Evolutionary conservation across 2,888 invertebrate species (phyloP), one percentile per base, ranked within the genome.

Genomic region (Ophion slaviceki): DNA sequence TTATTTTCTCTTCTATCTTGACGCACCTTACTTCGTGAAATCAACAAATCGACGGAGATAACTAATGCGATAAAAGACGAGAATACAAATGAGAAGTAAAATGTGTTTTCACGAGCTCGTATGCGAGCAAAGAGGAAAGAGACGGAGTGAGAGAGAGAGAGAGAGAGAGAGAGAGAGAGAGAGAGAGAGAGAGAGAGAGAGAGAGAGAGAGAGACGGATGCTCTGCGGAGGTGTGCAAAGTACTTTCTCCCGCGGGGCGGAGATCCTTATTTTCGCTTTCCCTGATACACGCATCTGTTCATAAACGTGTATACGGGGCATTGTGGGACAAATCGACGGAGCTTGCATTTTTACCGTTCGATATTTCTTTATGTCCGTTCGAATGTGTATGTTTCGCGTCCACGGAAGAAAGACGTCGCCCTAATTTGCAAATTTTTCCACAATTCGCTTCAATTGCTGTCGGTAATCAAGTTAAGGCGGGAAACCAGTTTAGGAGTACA

Each of bases 191-290:
- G 86, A 57, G 45, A 20, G 78, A 36, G n/a, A 45, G 67, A 77
- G 79, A 81, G 28, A 66, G 17, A 40, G 79, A 36, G 11, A 45
- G 62, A 77, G 79, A 81, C 59, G 70, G 70, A 24, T 20, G 71
- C 36, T 80, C 28, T 77, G 67, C 80, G 79, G 87, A 88, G 86
- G 86, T 86, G 88, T 75, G 75, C 84, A 76, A 90, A 90, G 89
- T 91, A 92, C 92, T 92, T 92, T 92, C 92, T 91, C 92, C 84
- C 88, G 84, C 79, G 86, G 79, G 80, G 86, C 89, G 86, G 89
- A 88, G 88, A 90, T 91, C 91, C 91, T 92, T 91, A 87, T 87
- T 88, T 87, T 90, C 90, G 89, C 92, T 92, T 92, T 92, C 92
- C 91, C 92, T 90, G 91, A 87, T 90, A 85, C 59, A 75, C 85